Evolutionary conservation across 2,888 invertebrate species (phyloP).

Genomic region (Coremacera marginata): DNA sequence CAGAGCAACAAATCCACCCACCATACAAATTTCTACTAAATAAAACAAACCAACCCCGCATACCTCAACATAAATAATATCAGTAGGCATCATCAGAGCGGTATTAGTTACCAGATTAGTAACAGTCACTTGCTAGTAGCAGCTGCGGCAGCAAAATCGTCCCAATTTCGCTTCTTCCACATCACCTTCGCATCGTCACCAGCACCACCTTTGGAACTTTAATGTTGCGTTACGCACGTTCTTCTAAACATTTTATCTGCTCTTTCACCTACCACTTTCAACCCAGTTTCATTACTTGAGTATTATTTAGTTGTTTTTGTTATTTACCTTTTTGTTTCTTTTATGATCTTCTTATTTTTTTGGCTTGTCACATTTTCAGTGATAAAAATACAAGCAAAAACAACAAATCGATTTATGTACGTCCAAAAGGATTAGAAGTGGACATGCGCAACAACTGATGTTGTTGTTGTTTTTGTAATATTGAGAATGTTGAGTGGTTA

Average conservation of each 20-base stretch:
- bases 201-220: not conserved
- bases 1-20: too few species aligned
- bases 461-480: too few species aligned
- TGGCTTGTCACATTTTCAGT: slow-evolving; percentile 23
- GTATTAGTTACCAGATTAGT: too few species aligned
- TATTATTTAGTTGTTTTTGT: slow-evolving; percentile 17
- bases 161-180: not conserved
- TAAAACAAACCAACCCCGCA: too few species aligned
- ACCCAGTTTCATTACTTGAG: not conserved
- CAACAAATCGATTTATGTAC: slow-evolving; percentile 14
- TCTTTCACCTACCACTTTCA: not conserved
- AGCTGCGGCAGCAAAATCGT: too few species aligned
- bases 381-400: slow-evolving; percentile 26
- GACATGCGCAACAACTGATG: slow-evolving; percentile 9
- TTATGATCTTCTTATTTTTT: slow-evolving; percentile 4
- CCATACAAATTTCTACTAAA: too few species aligned
- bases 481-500: too few species aligned
- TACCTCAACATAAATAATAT: too few species aligned
- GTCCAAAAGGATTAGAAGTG: slow-evolving; percentile 14
- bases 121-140: too few species aligned
- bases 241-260: not conserved
- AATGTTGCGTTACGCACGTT: not conserved
- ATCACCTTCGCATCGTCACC: not conserved
- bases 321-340: not conserved
- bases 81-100: too few species aligned